These are phyloP conservation scores for Gari tellinella DNA, from an alignment of 2,888 invertebrate species.

Conservation along the genomic window DNA sequence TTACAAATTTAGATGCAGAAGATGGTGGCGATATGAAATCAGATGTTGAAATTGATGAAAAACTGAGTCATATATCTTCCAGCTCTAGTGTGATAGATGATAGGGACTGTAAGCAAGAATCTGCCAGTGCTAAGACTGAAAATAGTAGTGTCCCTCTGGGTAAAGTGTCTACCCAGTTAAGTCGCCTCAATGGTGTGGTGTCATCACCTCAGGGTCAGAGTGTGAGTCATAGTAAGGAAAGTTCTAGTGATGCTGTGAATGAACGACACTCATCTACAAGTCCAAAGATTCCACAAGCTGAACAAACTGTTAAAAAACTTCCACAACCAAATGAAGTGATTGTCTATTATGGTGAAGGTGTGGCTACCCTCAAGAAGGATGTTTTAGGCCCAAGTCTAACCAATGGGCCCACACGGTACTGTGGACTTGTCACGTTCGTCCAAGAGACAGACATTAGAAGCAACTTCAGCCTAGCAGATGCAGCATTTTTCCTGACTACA, in stretches of 20 bases:
- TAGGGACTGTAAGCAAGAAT: neutral
- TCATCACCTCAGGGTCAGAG: constrained; percentile 32
- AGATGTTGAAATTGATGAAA: constrained; percentile 9
- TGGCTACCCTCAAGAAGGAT: constrained; percentile 45
- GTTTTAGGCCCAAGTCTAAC: constrained; percentile 46
- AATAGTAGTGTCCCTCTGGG: constrained; percentile 18
- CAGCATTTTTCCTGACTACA: constrained; percentile 60
- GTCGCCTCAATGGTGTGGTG: constrained; percentile 54
- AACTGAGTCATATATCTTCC: constrained; percentile 40
- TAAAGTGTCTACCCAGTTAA: constrained; percentile 34
- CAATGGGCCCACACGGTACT: constrained; percentile 55
- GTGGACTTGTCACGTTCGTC: constrained; percentile 50
- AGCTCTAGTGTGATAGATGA: constrained; percentile 18
- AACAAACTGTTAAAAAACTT: constrained; percentile 5
- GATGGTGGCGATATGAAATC: constrained; percentile 11
- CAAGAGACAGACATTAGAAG: constrained; percentile 42
- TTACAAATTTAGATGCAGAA: constrained; percentile 9
- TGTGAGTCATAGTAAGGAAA: constrained; percentile 28
- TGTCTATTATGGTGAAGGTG: constrained; percentile 61
- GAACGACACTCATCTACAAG: constrained; percentile 4
- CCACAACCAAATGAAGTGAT: constrained; percentile 8
- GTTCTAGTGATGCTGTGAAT: constrained; percentile 18
- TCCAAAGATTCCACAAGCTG: constrained; percentile 19
- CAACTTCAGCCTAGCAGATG: constrained; percentile 64
- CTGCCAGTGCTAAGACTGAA: neutral